Conservation (phyloP, 1,140 invertebrate species). For the Drosophila nikananu region DNA sequence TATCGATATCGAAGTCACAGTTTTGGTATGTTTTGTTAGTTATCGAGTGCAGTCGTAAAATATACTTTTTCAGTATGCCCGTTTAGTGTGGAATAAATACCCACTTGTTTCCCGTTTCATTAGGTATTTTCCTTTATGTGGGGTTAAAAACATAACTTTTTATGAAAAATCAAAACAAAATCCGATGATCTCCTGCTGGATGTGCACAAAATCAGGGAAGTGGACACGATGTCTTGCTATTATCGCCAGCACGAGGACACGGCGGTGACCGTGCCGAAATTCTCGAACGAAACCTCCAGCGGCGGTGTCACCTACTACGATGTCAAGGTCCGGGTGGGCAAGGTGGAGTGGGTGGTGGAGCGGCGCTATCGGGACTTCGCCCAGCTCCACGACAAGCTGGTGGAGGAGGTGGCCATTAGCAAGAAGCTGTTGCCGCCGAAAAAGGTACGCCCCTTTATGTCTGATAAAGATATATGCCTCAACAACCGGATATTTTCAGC, state of each 20-base stretch:
- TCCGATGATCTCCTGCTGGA: constrained; percentile 26
- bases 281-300: constrained; percentile 85
- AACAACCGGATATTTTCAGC: constrained; percentile 53
- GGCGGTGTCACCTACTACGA: constrained; percentile 89
- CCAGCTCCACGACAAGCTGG: constrained; percentile 93
- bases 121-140: not conserved
- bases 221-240: constrained; percentile 88
- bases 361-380: constrained; percentile 96
- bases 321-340: constrained; percentile 89
- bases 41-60: not conserved
- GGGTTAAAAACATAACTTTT: not conserved
- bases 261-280: constrained; percentile 87
- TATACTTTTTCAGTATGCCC: too few species aligned
- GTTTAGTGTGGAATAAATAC: not conserved
- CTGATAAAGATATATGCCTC: not conserved
- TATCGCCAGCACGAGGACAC: constrained; percentile 87
- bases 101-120: not conserved
- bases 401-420: constrained; percentile 91
- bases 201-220: constrained; percentile 21
- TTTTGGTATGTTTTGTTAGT: not conserved
- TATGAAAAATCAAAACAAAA: constrained; percentile 10
- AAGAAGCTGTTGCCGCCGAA: constrained; percentile 96
- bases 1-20: not conserved
- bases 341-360: constrained; percentile 92
- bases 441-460: constrained; percentile 88